Evolutionary conservation across 1,140 invertebrate genomes (phyloP), one percentile per base, ranked within the genome.

Genomic region (Diabrotica undecimpunctata): DNA sequence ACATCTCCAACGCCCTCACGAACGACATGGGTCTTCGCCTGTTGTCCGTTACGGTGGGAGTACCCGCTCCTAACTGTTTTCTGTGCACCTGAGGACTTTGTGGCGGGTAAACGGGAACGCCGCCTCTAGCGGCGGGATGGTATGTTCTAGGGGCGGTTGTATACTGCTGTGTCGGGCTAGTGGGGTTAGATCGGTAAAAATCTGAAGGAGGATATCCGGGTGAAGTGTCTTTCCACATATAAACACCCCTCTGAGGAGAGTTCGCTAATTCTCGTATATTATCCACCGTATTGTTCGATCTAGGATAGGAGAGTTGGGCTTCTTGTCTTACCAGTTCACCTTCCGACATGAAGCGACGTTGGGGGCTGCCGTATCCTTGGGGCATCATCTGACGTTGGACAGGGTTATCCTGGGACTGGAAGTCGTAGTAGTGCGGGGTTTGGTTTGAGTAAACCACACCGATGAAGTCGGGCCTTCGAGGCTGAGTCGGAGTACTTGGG

Each of bases 1-100:
- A 90, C 86, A 95, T 93, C 82, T 96, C 94, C 14, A 96, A 82
- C 7, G 93, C 94, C 93, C 93, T 87, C 25, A 96, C 92, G 81
- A 97, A 96, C 41, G 93, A 94, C 84, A 96, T 93, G 0, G 95
- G 95, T 54, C 94, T 83, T 52, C 84, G 83, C 65, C 83, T 76
- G 25, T 79, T 79, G 66, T 84, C 75, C 7, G 75, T 65, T n/a
- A 71, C 60, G 4, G 77, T 70, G 9, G 72, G 57, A 8, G 70
- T 69, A 54, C 66, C 72, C 10, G 67, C 58, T 9, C 68, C 65
- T 76, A 78, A 81, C 79, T 4, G 77, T 80, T 77, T 77, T 25
- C 74, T 66, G 58, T 77, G 75, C 36, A 88, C 89, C 72, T 87
- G 88, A 4, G 86, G 88, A 69, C 86, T 88, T 61, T 83, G 83